A percentile compares a stretch with the other conserved stretches of the same genome.
phyloP scores from a whole-genome alignment of 2,113 vertebrate genomes.

The Microcebus griseorufus region DNA sequence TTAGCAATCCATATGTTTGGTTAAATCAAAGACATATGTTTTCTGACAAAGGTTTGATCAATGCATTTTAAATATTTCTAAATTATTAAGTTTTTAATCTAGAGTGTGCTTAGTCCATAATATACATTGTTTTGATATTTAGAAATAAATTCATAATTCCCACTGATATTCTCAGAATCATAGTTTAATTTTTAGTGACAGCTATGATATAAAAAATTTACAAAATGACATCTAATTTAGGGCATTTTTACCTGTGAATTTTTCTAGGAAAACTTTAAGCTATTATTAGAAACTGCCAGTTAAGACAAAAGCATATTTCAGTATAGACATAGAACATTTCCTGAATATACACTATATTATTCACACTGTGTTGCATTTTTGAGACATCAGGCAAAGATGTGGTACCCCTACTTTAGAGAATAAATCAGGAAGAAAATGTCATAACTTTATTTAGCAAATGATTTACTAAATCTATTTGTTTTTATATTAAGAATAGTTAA shows the following conservation, averaged over 20 bases:
- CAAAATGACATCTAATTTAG: background rate
- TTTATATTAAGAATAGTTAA: background rate
- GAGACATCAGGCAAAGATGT: background rate
- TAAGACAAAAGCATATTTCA: background rate
- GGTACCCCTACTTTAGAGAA: background rate
- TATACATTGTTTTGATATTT: background rate
- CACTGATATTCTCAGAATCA: background rate
- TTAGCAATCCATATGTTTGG: background rate
- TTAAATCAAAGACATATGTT: background rate
- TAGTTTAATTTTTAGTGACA: background rate
- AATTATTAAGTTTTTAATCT: background rate
- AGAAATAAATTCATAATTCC: conserved; percentile 6
- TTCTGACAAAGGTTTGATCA: background rate
- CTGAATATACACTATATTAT: background rate
- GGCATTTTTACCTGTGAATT: background rate
- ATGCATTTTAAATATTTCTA: background rate
- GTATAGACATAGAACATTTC: background rate
- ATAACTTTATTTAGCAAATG: background rate
- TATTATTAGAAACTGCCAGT: background rate
- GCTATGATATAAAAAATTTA: background rate
- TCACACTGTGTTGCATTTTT: background rate
- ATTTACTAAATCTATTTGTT: background rate
- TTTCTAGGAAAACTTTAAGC: background rate
- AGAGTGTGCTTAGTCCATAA: background rate
- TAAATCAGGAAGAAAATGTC: background rate